Base-by-base conservation (phyloP, 2,797 vertebrate genomes). In the Bufotes viridis region DNA sequence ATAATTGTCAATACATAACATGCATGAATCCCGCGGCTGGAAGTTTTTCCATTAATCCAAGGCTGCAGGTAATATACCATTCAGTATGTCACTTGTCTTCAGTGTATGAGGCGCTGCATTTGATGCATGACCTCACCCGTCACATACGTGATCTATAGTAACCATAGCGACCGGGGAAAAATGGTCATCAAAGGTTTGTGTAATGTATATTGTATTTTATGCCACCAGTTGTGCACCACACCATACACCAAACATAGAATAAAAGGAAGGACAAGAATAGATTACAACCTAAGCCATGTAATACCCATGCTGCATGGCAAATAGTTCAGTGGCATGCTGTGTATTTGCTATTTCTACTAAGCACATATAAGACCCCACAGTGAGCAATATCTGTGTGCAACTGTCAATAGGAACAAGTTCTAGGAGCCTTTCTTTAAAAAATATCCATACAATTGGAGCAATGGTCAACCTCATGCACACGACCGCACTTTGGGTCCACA, bases 1-100 rank as follows among this genome's bases (percentile, higher is more conserved):
- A 96, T 93, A 97, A 97, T 94, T 97, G 97, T 93, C 97, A 96
- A 94, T 95, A 94, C 89, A 96, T 97, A 94, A 97, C 96, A 93
- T 96, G 97, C 92, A 96, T 98, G 97, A 98, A 97, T 95, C 97
- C 96, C 91, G 96, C 97, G 72, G 96, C 96, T 93, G 97, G 97
- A 94, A 98, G 96, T 94, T 98, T 98, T 94, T 97, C 97, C 84
- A 96, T 97, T 91, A 96, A 97, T 95, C 96, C 95, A 91, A 94
- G 95, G 94, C 96, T 99, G 88, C 96, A 96, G 96, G 96, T 98
- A 95, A 87, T 74, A 24, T 42, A 75, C 86, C 57, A 83, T 67
- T 82, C 70, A 75, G 24, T 26, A 24, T 86, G 84, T 85, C 84
- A 85, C 84, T 85, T 85, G 84, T 78, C n/a, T 85, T 78, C 53